Evolutionary conservation across 1,140 invertebrate genomes (phyloP), one percentile per base, ranked within the genome.

Genomic region (Drosophila micromelanica): DNA sequence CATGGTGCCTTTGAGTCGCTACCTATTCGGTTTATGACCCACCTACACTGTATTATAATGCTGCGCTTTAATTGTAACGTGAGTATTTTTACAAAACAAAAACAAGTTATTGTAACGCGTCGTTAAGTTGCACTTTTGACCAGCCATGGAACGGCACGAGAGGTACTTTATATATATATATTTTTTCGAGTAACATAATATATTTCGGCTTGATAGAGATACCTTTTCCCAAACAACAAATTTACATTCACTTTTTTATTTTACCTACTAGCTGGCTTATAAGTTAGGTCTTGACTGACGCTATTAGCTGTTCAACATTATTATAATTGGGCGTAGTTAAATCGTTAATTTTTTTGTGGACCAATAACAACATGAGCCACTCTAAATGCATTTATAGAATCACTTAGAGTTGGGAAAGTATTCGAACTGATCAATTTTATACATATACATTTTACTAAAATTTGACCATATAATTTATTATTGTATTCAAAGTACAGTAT

Each of bases 211-310:
- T 78, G 69, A 55, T 70, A 54, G 56, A 59, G 46, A 56, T 48
- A 43, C 42, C 17, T 46, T 64, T 49, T 55, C 27, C 23, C 37
- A 27, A 51, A n/a, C n/a, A 49, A 9, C 43, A 51, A 45, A 51
- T 52, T 59, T 70, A 74, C 70, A 69, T 80, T 80, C 72, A 75
- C 78, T 80, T 80, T 76, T 60, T 20, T 42, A 54, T 70, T 69
- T 12, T 37, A 40, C 9, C 35, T 4, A 17, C 12, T n/a, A 43
- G 35, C 6, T n/a, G 8, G 38, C 38, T 35, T 43, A 13, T 23
- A 57, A 20, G 15, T 15, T 12, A 12, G 11, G 55, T 13, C 30
- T 9, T 11, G 23, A 35, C 35, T 40, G 35, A 9, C 30, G 23
- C 20, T 40, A 9, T 37, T 38, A 23, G 6, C 13, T 35, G 57